Percentiles rank a stretch among this genome's conserved stretches.
These are phyloP conservation scores for Trachymyrmex septentrionalis DNA, from an alignment of 1,140 invertebrate species.

Conservation along the genomic window DNA sequence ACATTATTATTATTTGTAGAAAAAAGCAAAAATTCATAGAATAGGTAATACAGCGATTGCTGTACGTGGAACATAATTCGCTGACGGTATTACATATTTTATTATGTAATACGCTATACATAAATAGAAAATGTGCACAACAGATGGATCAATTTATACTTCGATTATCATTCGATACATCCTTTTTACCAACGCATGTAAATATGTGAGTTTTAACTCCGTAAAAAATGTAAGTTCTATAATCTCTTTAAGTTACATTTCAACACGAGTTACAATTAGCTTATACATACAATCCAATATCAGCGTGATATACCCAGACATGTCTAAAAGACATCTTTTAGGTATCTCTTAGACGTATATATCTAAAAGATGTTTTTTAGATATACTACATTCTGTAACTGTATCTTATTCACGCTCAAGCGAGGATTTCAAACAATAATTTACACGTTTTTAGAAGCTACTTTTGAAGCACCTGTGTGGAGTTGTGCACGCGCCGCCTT, in stretches of 20 bases:
- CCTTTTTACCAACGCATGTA: conserved; percentile 1
- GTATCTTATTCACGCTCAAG: conserved; percentile 4
- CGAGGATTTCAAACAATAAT: conserved; percentile 12
- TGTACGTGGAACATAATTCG: conserved; percentile 35
- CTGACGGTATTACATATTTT: conserved; percentile 5
- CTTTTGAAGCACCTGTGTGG: conserved; percentile 7
- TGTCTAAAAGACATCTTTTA: too few relatives aligned
- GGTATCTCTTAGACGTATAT: too few relatives aligned
- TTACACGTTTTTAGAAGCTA: not conserved
- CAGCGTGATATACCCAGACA: too few relatives aligned
- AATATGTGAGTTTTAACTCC: conserved; percentile 15
- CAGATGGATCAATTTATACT: not conserved
- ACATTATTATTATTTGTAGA: conserved; percentile 54
- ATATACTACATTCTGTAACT: too few relatives aligned
- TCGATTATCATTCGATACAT: not conserved
- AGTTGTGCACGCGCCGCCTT: conserved; percentile 15
- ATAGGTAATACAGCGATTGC: conserved; percentile 30
- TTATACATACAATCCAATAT: not conserved
- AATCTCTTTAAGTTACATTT: conserved; percentile 46
- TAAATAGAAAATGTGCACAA: conserved; percentile 53
- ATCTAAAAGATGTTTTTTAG: too few relatives aligned
- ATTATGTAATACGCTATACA: conserved; percentile 12
- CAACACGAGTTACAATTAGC: not conserved
- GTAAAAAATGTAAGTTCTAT: conserved; percentile 38
- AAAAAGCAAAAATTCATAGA: conserved; percentile 37